Conservation (phyloP, 2,797 vertebrate genomes). For the Psittacula derbiana region DNA sequence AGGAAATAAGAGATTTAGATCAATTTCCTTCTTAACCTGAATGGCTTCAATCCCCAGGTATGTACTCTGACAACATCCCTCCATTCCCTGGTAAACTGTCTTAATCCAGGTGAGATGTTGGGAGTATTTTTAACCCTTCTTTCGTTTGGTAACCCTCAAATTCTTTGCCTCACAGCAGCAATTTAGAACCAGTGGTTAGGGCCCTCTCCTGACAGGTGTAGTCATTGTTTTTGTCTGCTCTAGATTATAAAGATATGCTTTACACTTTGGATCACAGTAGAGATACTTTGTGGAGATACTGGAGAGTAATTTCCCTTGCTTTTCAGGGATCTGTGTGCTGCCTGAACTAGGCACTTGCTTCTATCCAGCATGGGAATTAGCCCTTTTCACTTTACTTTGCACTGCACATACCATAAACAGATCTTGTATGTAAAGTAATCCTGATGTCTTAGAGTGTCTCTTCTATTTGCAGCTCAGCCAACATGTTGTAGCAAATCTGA, state of each 20-base stretch:
- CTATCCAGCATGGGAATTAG: not conserved
- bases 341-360: not conserved
- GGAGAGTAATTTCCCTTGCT: not conserved
- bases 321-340: slow-evolving; percentile 3
- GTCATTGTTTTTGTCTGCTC: not conserved
- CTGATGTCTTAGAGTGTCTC: not conserved
- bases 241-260: not conserved
- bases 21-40: slow-evolving; percentile 16
- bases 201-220: not conserved
- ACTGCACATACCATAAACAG: not conserved
- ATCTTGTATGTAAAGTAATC: not conserved
- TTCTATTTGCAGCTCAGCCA: not conserved
- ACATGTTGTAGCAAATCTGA: not conserved
- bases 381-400: not conserved
- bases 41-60: slow-evolving; percentile 29
- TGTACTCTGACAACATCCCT: not conserved
- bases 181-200: not conserved
- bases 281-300: not conserved
- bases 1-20: slow-evolving; percentile 49
- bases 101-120: not conserved
- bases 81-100: not conserved
- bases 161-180: not conserved
- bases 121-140: not conserved
- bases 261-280: not conserved
- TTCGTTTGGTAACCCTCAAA: not conserved